A percentile compares a stretch with the other conserved stretches of the same genome.
These are phyloP conservation scores for Cherax destructor DNA, from an alignment of 1,140 invertebrate species.

Conservation along the genomic window DNA sequence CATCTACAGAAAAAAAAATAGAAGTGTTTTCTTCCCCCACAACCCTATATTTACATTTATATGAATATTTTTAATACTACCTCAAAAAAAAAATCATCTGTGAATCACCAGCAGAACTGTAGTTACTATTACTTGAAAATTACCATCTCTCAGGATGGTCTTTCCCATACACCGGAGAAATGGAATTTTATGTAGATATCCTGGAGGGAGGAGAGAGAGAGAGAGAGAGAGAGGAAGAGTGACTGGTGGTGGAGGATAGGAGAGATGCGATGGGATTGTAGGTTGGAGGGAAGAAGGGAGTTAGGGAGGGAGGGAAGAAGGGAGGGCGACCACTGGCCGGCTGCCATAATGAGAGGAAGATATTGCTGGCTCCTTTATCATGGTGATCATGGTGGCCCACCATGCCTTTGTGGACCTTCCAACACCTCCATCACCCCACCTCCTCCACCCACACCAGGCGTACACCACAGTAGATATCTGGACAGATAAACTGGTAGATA, in stretches of 20 bases:
- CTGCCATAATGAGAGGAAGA: slow-evolving; percentile 63
- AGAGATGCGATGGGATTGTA: not conserved
- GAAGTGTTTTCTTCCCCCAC: too few species aligned
- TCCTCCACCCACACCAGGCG: not conserved
- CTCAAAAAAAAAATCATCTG: too few species aligned
- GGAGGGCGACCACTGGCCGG: slow-evolving; percentile 43
- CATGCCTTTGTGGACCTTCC: not conserved
- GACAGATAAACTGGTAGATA: too few species aligned
- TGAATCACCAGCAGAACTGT: too few species aligned
- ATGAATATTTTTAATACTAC: too few species aligned
- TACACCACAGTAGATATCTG: too few species aligned
- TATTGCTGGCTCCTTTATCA: slow-evolving; percentile 56
- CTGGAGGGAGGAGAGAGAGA: slow-evolving; percentile 8
- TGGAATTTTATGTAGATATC: too few species aligned
- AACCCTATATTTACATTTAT: too few species aligned
- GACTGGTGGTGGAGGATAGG: not conserved
- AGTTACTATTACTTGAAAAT: too few species aligned
- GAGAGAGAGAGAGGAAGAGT: not conserved
- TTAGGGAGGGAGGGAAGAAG: not conserved
- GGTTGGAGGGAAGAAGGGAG: not conserved
- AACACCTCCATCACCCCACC: not conserved
- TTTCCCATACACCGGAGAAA: too few species aligned
- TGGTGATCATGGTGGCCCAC: slow-evolving; percentile 30
- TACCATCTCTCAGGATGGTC: too few species aligned
- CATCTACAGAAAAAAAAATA: too few species aligned